Evolutionary conservation across 2,888 invertebrate genomes (phyloP).

Genomic region (Eristalis pertinax): DNA sequence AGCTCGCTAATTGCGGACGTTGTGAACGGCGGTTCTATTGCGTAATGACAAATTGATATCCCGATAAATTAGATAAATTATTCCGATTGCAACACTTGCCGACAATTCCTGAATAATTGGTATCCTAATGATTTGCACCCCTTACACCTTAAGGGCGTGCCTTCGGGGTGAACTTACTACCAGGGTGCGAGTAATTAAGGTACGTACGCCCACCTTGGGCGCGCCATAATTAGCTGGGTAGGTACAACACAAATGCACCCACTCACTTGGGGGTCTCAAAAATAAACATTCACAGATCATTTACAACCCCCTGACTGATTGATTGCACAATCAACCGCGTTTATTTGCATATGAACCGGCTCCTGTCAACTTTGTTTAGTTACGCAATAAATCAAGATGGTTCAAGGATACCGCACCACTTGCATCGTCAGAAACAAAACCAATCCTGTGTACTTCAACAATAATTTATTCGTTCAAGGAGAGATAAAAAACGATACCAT

Average conservation of each 20-base stretch:
- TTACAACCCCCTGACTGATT: constrained; percentile 6
- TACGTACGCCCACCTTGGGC: not conserved
- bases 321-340: constrained; percentile 37
- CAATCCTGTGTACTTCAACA: constrained; percentile 21
- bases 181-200: not conserved
- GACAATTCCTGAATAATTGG: constrained; percentile 52
- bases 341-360: constrained; percentile 42
- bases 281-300: constrained; percentile 25
- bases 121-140: constrained; percentile 28
- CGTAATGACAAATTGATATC: constrained; percentile 48
- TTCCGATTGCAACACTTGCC: constrained; percentile 38
- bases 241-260: not conserved
- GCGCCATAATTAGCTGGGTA: not conserved
- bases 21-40: not conserved
- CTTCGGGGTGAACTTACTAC: not conserved
- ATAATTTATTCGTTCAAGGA: constrained; percentile 48
- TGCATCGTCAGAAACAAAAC: constrained; percentile 1
- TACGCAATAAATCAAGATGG: constrained; percentile 51
- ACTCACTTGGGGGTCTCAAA: not conserved
- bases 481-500: constrained; percentile 7
- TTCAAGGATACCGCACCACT: constrained; percentile 29
- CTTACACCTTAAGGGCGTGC: not conserved
- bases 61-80: constrained; percentile 50
- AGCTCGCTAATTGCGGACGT: constrained; percentile 9
- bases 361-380: constrained; percentile 41